Conservation (phyloP, 2,888 invertebrate genomes). For the Polydrusus tereticollis region DNA sequence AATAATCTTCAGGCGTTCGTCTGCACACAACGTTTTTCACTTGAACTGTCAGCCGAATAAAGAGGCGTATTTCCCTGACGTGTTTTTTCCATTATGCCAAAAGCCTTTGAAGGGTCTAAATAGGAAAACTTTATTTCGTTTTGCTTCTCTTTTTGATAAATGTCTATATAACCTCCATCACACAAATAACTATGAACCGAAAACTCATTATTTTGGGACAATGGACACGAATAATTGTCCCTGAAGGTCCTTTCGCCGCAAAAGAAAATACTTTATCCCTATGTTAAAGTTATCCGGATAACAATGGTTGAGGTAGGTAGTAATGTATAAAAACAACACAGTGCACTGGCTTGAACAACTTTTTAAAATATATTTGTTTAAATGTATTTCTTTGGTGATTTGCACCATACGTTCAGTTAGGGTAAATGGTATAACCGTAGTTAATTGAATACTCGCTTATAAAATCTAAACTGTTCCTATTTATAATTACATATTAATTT, state of each 20-base stretch:
- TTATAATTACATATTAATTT: no score
- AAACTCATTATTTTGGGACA: slow-evolving; percentile 6
- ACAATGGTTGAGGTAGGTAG: no score
- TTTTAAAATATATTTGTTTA: no score
- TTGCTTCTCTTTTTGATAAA: slow-evolving; percentile 15
- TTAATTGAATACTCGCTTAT: no score
- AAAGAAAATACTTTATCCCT: neutral
- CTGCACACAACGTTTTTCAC: slow-evolving; percentile 21
- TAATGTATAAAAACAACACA: no score
- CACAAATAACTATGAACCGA: neutral
- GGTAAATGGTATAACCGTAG: no score
- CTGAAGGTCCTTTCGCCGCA: neutral
- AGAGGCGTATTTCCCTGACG: slow-evolving; percentile 18
- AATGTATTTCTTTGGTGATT: no score
- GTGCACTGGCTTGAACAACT: no score
- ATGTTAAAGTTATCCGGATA: no score
- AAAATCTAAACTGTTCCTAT: no score
- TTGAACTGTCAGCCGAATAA: slow-evolving; percentile 20
- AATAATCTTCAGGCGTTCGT: neutral
- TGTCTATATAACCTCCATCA: slow-evolving; percentile 12
- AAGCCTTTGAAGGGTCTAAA: slow-evolving; percentile 15
- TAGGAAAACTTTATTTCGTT: slow-evolving; percentile 14
- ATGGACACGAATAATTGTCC: neutral
- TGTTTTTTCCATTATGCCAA: slow-evolving; percentile 26
- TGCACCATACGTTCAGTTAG: no score